Conservation (phyloP, 2,113 vertebrate species). For the Poeciliopsis turrubarensis region DNA sequence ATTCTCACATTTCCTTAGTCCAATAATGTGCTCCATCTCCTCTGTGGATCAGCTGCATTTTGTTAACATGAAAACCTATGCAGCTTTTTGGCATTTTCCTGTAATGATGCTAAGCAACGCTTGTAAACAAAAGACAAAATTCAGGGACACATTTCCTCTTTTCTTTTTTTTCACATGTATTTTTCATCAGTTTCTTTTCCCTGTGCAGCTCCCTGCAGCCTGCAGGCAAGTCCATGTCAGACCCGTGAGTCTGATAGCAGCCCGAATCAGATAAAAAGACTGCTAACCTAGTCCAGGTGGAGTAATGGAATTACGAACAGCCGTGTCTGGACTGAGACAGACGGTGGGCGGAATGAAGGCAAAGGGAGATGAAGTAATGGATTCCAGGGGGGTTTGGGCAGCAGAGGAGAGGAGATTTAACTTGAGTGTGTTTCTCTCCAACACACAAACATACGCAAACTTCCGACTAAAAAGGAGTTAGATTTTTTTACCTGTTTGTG, state of each 20-base stretch:
- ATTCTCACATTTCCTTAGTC: conserved; percentile 16
- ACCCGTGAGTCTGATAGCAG: conserved; percentile 56
- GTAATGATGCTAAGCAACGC: conserved; percentile 47
- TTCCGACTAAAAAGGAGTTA: background rate
- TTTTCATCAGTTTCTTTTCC: conserved; percentile 52
- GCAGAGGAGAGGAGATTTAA: conserved; percentile 8
- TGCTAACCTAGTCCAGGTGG: conserved; percentile 72
- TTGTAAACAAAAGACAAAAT: conserved; percentile 53
- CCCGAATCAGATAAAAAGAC: conserved; percentile 69
- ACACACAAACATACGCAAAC: background rate
- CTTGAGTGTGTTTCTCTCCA: background rate
- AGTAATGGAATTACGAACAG: conserved; percentile 73
- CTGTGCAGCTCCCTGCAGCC: conserved; percentile 51
- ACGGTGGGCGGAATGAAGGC: conserved; percentile 48
- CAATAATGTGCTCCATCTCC: conserved; percentile 40
- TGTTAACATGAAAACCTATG: conserved; percentile 29
- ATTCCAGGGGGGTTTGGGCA: conserved; percentile 57
- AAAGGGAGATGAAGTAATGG: conserved; percentile 56
- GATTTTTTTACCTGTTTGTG: conserved; percentile 86
- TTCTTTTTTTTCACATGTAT: conserved; percentile 23
- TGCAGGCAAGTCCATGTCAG: conserved; percentile 52
- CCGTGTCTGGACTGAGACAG: conserved; percentile 62
- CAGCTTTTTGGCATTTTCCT: conserved; percentile 57
- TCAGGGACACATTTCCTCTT: conserved; percentile 8
- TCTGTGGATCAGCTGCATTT: conserved; percentile 51